Evolutionary conservation across 1,140 invertebrate genomes (phyloP), one percentile per base, ranked within the genome.

Genomic region (Diachasma alloeum): DNA sequence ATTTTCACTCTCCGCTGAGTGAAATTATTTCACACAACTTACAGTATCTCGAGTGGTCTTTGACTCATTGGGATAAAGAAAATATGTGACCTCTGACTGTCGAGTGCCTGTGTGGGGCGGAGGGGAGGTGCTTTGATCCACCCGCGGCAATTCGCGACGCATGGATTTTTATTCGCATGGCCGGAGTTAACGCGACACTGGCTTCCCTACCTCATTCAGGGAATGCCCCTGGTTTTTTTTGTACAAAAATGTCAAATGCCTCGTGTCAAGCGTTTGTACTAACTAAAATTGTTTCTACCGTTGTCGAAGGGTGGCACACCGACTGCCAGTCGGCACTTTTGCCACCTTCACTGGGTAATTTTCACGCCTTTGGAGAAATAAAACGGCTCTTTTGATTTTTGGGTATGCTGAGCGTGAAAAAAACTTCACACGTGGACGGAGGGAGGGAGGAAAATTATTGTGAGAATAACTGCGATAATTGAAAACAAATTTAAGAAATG

Each of bases 101-200:
- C 24, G 67, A 59, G 53, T 31, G 24, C 48, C n/a, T 46, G 22
- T 19, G 37, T 31, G 31, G 31, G 31, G 31, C 6, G 6, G 31
- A 31, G 31, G 24, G 63, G 42, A 63, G 70, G 66, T 59, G 71
- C 79, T 80, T 80, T 80, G 79, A 80, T 80, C 79, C 68, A 72
- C 66, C 73, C 42, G 63, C 77, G 71, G 66, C 76, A 67, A 80
- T 78, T 77, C 76, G 76, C 76, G 72, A 78, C 76, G 79, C 76
- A 44, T 70, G 56, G 71, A 76, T 80, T 80, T 53, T 80, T 78
- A 78, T 76, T 80, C 76, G 79, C 76, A 71, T 66, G 75, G 74
- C 63, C 71, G 71, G 39, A 79, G 17, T 76, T 70, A 74, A 79
- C 48, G 78, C 78, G 31, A 63, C 59, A 63, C 59, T 63, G 59